Evolutionary conservation across 2,113 vertebrate species (phyloP), one percentile per base, ranked within the genome.

Genomic region (Lagopus muta): DNA sequence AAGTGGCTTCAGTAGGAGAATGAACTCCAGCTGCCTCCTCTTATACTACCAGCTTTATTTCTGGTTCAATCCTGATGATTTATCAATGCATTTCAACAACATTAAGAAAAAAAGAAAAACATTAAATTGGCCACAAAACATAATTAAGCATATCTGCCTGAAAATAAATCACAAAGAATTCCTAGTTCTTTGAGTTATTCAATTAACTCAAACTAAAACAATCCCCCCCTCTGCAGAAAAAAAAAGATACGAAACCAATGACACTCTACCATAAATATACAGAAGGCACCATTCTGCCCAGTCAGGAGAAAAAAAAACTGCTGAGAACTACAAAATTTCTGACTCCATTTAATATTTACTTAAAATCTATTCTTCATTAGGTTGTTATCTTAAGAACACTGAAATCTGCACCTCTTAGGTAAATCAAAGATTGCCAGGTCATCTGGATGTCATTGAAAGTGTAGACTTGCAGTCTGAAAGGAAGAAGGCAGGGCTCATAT

Each of bases 281-380:
- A 25, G 6, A 8, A 67, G 10, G 22, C 12, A 66, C 24, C 21
- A 55, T 13, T 32, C 25, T 84, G n/a, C 20, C 27, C 28, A 34
- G 52, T 65, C n/a, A 85, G 9, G 17, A 17, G n/a, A 85, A 54
- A 27, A 28, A 40, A 40, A 40, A 40, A 82, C 13, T 58, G 18
- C 10, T 61, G 3, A 42, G 36, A 36, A 65, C 32, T 40, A 70
- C 16, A 15, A 61, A 87, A 78, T 48, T 65, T 32, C 73, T 75
- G 12, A 61, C 28, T 72, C 27, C 20, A 82, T 65, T 72, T 82
- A 75, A 8, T 69, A 54, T 79, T 79, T 73, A 86, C 30, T 80
- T 77, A 40, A 70, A 89, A 90, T 55, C 9, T 38, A 11, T 48
- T 91, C 94, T 80, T 89, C 40, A 80, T 80, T 18, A 13, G 34